Evolutionary conservation across 2,888 invertebrate genomes (phyloP).

Genomic region (Rotaria sp.): DNA sequence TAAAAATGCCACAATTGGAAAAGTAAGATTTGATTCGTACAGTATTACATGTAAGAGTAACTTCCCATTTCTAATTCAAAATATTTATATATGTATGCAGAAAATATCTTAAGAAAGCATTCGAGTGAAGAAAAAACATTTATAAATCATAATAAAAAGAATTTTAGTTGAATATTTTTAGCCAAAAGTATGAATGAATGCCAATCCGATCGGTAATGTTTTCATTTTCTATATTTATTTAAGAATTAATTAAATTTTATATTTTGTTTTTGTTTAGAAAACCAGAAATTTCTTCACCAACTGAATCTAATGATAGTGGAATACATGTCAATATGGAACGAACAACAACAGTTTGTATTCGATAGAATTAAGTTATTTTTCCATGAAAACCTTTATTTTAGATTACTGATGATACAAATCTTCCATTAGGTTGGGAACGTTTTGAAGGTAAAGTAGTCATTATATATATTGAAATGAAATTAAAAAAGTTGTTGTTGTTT

Average conservation of each 20-base stretch:
- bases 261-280: not conserved
- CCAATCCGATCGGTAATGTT: not conserved
- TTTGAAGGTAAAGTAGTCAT: not conserved
- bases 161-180: not conserved
- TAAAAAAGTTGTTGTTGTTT: too few relatives aligned
- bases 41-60: too few relatives aligned
- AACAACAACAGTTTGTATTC: not conserved
- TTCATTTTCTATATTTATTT: not conserved
- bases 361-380: not conserved
- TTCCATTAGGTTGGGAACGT: not conserved
- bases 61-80: too few relatives aligned
- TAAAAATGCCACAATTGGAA: too few relatives aligned
- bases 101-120: too few relatives aligned
- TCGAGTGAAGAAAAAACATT: too few relatives aligned
- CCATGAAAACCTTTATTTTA: not conserved
- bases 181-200: not conserved
- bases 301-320: slow-evolving; percentile 15
- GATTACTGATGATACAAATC: not conserved
- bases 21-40: too few relatives aligned
- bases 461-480: too few relatives aligned
- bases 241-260: too few relatives aligned
- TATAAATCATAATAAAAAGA: not conserved
- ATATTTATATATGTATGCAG: too few relatives aligned
- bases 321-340: not conserved
- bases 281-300: not conserved